Evolutionary conservation across 2,888 invertebrate genomes (phyloP).

Genomic region (Pollenia amentaria): DNA sequence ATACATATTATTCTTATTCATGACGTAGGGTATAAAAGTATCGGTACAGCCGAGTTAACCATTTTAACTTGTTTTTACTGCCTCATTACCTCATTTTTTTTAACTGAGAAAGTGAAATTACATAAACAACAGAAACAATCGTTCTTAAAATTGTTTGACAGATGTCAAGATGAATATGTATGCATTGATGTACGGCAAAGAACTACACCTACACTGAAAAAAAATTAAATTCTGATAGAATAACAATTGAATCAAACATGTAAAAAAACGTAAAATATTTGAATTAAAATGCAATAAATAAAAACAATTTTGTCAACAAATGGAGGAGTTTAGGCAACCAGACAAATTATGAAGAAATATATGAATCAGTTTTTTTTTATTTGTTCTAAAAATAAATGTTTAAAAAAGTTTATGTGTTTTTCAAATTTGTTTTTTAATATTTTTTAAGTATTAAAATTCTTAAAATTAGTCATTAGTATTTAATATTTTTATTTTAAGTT

Average conservation of each 20-base stretch:
- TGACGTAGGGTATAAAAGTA: too few relatives aligned
- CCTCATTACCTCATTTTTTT: constrained; percentile 47
- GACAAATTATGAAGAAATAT: neutral
- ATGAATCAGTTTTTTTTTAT: constrained; percentile 14
- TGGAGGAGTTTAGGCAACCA: neutral
- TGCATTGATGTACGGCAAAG: neutral
- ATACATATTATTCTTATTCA: too few relatives aligned
- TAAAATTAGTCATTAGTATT: neutral
- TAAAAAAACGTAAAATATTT: neutral
- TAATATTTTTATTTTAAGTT: constrained; percentile 1
- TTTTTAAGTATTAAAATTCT: neutral
- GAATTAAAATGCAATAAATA: neutral
- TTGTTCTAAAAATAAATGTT: neutral
- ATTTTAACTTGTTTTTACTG: too few relatives aligned
- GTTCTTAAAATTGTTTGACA: neutral
- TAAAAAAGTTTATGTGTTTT: neutral
- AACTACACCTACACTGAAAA: constrained; percentile 44
- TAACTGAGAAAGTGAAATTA: neutral
- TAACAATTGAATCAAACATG: neutral
- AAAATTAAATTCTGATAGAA: neutral
- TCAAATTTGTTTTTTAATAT: neutral
- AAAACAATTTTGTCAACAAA: constrained; percentile 8
- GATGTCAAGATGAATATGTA: constrained; percentile 15
- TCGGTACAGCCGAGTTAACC: too few relatives aligned
- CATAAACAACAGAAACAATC: neutral